A percentile compares a stretch with the other conserved stretches of the same genome.
Conservation (phyloP, 2,113 vertebrate species). For the Lagopus muta region DNA sequence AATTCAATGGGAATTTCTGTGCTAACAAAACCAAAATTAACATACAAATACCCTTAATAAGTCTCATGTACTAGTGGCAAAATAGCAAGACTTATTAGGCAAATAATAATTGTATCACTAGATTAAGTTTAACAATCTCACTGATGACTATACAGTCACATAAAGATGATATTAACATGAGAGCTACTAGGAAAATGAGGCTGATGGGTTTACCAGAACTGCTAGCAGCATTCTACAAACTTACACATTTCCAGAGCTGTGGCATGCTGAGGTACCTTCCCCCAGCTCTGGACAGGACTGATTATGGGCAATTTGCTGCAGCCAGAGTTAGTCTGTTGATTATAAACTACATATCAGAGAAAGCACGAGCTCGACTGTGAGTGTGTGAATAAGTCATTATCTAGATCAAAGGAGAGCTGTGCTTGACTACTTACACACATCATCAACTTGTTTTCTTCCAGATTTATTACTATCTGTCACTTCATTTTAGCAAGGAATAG, state of each 20-base stretch:
- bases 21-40: not conserved
- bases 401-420: slow-evolving; percentile 22
- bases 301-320: not conserved
- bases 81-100: not conserved
- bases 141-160: not conserved
- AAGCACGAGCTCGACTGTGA: slow-evolving; percentile 28
- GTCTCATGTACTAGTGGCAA: rapidly evolving
- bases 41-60: not conserved
- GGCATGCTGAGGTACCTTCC: not conserved
- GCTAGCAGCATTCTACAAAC: not conserved
- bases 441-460: slow-evolving; percentile 45
- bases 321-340: not conserved
- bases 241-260: not conserved
- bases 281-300: not conserved
- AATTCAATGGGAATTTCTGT: not conserved
- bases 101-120: not conserved
- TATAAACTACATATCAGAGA: slow-evolving; percentile 10
- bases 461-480: slow-evolving; percentile 40
- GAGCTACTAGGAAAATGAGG: not conserved
- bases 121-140: not conserved
- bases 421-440: slow-evolving; percentile 28
- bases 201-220: not conserved
- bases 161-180: rapidly evolving
- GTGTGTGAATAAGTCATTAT: slow-evolving; percentile 50
- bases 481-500: not conserved